Conservation (phyloP, 2,113 vertebrate species). For the Electrona antarctica region DNA sequence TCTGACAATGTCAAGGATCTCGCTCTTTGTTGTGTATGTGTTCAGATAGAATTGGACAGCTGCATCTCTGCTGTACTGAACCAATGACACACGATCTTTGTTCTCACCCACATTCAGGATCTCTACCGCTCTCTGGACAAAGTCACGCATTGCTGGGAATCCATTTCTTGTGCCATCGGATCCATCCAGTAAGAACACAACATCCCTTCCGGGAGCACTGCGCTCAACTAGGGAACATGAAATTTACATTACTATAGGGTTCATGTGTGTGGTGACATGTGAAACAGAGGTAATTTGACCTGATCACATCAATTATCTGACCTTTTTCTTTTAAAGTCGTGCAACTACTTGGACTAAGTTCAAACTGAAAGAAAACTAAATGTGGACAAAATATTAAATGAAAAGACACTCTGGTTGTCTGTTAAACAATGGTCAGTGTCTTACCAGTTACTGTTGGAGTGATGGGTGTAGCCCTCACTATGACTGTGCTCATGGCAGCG, state of each 20-base stretch:
- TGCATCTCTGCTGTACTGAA: conserved; percentile 40
- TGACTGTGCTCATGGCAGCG: conserved; percentile 5
- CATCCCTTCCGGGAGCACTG: conserved; percentile 12
- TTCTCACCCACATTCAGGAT: conserved; percentile 34
- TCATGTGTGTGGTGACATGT: too few relatives aligned
- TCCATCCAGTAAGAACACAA: conserved; percentile 48
- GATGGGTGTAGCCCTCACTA: background rate
- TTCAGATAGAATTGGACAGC: conserved; percentile 40
- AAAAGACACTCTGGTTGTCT: too few relatives aligned
- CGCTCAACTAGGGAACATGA: conserved; percentile 7
- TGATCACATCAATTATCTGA: too few relatives aligned
- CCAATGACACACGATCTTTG: conserved; percentile 39
- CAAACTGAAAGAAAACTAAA: too few relatives aligned
- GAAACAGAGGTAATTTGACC: too few relatives aligned
- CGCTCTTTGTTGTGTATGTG: conserved; percentile 18
- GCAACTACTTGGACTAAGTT: too few relatives aligned
- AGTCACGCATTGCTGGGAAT: conserved; percentile 80
- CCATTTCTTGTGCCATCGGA: conserved; percentile 49
- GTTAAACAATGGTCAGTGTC: background rate
- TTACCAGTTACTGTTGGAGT: conserved; percentile 21
- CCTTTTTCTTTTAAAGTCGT: too few relatives aligned
- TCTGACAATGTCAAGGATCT: conserved; percentile 19
- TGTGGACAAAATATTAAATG: too few relatives aligned
- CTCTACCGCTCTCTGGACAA: conserved; percentile 60
- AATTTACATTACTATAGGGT: too few relatives aligned